These are phyloP conservation scores for Smutsia gigantea DNA, from an alignment of 2,797 vertebrate species.

Conservation along the genomic window DNA sequence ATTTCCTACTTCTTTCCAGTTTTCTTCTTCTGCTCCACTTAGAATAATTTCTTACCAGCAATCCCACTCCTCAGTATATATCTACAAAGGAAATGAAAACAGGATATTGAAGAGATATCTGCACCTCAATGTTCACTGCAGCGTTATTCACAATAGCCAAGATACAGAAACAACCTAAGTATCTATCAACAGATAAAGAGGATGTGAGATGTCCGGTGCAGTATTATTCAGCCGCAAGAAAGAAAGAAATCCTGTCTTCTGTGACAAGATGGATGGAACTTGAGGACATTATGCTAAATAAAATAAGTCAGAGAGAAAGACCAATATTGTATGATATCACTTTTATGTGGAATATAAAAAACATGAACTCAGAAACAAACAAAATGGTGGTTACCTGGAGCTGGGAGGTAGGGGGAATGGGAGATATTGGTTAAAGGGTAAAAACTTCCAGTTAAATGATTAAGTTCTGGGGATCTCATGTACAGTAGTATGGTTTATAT, in stretches of 20 bases:
- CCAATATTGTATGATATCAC: background rate
- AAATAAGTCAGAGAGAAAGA: background rate
- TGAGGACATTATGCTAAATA: background rate
- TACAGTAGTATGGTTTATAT: background rate
- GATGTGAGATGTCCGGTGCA: background rate
- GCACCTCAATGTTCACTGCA: background rate
- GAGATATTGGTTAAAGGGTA: background rate
- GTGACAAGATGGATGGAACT: background rate
- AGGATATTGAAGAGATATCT: background rate
- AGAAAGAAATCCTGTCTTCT: background rate
- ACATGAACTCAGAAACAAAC: background rate
- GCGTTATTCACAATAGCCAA: no score
- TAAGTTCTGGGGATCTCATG: background rate
- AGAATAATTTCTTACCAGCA: background rate
- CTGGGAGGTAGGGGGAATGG: background rate
- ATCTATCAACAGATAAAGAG: background rate
- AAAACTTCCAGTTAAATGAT: background rate
- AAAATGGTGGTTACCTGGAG: background rate
- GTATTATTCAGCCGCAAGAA: background rate
- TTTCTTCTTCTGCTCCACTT: background rate
- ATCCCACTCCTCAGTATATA: background rate
- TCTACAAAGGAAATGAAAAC: background rate
- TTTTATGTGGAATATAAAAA: background rate
- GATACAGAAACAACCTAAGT: background rate
- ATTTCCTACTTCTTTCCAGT: background rate